Conservation (phyloP, 35 echinoderm and acorn worm genomes). For the Eucidaris tribuloides region DNA sequence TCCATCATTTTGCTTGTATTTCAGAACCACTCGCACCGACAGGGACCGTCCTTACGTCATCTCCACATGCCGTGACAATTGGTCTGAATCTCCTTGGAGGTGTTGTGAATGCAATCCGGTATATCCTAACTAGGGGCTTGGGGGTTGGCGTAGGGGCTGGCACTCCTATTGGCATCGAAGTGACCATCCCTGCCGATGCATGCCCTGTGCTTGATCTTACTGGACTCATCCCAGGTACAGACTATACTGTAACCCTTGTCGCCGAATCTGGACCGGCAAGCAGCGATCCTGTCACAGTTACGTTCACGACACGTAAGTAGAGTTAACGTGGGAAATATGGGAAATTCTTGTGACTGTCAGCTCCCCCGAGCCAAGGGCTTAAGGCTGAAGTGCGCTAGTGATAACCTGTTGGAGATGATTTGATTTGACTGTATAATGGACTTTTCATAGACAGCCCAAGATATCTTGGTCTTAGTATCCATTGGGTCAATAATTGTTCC, state of each 20-base stretch:
- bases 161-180: slow-evolving; percentile 27
- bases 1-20: background rate
- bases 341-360: too few relatives aligned
- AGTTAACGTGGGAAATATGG: too few relatives aligned
- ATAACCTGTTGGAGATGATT: too few relatives aligned
- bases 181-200: slow-evolving; percentile 16
- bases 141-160: slow-evolving; percentile 7
- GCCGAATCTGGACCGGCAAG: background rate
- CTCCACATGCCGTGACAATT: background rate
- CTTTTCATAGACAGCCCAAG: too few relatives aligned
- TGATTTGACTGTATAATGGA: too few relatives aligned
- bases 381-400: too few relatives aligned
- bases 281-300: background rate
- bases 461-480: too few relatives aligned
- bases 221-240: slow-evolving; percentile 39
- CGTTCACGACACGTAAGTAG: slow-evolving; percentile 35
- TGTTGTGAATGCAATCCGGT: background rate
- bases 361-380: background rate
- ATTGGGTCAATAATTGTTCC: too few relatives aligned
- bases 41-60: background rate
- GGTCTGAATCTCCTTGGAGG: background rate
- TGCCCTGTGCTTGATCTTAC: slow-evolving; percentile 45
- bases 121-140: background rate
- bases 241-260: slow-evolving; percentile 23
- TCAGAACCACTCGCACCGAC: slow-evolving; percentile 6